Evolutionary conservation across 2,113 vertebrate genomes (phyloP).

Genomic region (Cebidichthys violaceus): DNA sequence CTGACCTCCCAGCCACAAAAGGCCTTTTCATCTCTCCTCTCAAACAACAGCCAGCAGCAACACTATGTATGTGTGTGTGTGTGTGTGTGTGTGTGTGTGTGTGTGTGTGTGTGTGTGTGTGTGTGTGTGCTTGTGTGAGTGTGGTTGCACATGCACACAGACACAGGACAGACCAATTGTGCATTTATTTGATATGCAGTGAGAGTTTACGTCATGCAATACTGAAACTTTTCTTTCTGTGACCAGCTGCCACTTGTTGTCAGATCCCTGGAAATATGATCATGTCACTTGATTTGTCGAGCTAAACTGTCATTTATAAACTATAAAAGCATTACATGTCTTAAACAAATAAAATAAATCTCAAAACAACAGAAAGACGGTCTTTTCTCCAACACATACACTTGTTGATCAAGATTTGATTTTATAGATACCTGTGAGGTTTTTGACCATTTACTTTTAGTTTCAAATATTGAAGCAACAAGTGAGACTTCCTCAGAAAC

Average conservation of each 20-base stretch:
- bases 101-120: slow-evolving; percentile 13
- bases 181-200: slow-evolving; percentile 46
- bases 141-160: background rate
- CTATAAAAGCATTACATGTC: background rate
- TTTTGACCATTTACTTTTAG: background rate
- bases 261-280: slow-evolving; percentile 19
- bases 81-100: slow-evolving; percentile 31
- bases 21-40: slow-evolving; percentile 75
- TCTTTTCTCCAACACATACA: background rate
- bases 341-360: background rate
- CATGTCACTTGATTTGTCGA: background rate
- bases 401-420: background rate
- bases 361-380: background rate
- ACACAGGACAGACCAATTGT: slow-evolving; percentile 20
- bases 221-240: slow-evolving; percentile 24
- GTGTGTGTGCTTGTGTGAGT: slow-evolving; percentile 12
- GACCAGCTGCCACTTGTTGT: slow-evolving; percentile 41
- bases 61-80: slow-evolving; percentile 45
- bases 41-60: slow-evolving; percentile 64
- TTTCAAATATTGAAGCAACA: background rate
- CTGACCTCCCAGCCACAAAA: slow-evolving; percentile 80
- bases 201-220: slow-evolving; percentile 23
- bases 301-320: background rate
- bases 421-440: background rate
- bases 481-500: background rate